These are phyloP conservation scores for Callospermophilus lateralis DNA, from an alignment of 2,113 vertebrate species.

Conservation along the genomic window DNA sequence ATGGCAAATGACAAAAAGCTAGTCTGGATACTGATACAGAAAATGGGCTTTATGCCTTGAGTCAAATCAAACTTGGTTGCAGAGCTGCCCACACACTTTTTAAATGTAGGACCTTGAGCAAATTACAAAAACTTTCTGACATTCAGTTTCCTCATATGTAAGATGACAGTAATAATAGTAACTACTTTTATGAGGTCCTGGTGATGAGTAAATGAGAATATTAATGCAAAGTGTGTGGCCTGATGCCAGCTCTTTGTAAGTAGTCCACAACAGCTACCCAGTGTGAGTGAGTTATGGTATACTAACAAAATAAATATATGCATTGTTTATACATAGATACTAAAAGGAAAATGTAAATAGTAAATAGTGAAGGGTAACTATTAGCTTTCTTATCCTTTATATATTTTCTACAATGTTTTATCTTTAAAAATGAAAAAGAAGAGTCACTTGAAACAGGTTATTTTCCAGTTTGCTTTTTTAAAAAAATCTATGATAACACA, in stretches of 20 bases:
- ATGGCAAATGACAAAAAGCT: conserved; percentile 6
- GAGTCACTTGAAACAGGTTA: background rate
- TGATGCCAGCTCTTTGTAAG: background rate
- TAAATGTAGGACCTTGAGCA: background rate
- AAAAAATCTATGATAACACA: background rate
- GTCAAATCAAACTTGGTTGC: background rate
- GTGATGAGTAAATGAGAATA: background rate
- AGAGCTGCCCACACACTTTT: background rate
- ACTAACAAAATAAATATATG: conserved; percentile 20
- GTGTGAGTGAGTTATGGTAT: background rate
- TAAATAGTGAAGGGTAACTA: background rate
- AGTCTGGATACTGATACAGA: background rate
- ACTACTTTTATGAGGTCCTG: background rate
- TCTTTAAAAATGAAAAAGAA: conserved; percentile 7
- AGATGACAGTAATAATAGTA: background rate
- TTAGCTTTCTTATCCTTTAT: background rate
- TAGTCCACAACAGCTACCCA: background rate
- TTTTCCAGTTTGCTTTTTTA: background rate
- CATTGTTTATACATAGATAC: background rate
- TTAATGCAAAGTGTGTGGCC: background rate
- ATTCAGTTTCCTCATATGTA: background rate
- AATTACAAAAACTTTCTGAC: background rate
- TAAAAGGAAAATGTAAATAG: background rate
- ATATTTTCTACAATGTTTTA: conserved; percentile 7
- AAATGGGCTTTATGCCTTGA: background rate